phyloP scores from a whole-genome alignment of 2,888 invertebrate species.

The Chrysopilus asiliformis region DNA sequence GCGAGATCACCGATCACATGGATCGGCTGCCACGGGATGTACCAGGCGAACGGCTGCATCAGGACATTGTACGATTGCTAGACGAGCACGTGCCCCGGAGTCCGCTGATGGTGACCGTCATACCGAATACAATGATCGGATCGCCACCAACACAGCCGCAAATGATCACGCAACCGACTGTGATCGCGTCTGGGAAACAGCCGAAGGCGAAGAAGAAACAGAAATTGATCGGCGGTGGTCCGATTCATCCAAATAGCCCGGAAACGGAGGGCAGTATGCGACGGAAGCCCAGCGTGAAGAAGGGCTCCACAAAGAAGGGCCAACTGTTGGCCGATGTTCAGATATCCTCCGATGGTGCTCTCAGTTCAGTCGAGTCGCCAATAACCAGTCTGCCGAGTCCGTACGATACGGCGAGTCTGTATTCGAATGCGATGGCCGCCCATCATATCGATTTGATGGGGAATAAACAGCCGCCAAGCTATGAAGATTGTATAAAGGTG shows the following conservation, averaged over 20 bases:
- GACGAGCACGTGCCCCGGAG: conserved; percentile 82
- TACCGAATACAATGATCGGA: conserved; percentile 49
- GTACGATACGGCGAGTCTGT: conserved; percentile 70
- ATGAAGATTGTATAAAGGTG: conserved; percentile 80
- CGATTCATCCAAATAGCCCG: conserved; percentile 52
- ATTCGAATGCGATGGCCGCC: conserved; percentile 67
- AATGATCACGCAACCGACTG: conserved; percentile 71
- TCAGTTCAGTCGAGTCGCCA: conserved; percentile 61
- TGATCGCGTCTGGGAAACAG: conserved; percentile 49
- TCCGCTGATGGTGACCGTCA: conserved; percentile 55
- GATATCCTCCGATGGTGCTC: conserved; percentile 46
- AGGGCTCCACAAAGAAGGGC: conserved; percentile 45
- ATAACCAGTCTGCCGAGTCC: conserved; percentile 64
- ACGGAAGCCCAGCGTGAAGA: conserved; percentile 73
- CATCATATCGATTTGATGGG: conserved; percentile 42
- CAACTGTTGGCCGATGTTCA: conserved; percentile 39
- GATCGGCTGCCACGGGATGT: conserved; percentile 88
- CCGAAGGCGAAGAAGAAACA: conserved; percentile 51
- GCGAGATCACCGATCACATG: conserved; percentile 98
- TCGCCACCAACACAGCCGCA: conserved; percentile 63
- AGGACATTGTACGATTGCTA: conserved; percentile 80
- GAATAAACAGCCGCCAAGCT: conserved; percentile 74
- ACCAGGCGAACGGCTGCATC: conserved; percentile 81
- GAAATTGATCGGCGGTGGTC: conserved; percentile 45
- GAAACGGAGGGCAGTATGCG: conserved; percentile 33